Evolutionary conservation across 2,113 vertebrate genomes (phyloP).

Genomic region (Pionites leucogaster): DNA sequence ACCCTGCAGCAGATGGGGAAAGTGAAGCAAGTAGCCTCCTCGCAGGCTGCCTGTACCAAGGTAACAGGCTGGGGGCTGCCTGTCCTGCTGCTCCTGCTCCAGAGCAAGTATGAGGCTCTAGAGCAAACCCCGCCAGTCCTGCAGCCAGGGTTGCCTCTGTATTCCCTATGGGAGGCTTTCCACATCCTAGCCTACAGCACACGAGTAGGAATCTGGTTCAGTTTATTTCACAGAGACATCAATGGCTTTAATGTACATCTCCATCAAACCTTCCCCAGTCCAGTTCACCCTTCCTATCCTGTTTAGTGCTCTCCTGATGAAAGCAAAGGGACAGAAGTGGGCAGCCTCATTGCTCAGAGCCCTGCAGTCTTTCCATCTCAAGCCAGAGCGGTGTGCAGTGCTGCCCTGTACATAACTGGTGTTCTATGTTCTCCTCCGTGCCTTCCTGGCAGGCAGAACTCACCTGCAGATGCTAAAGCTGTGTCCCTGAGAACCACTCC

Average conservation of each 20-base stretch:
- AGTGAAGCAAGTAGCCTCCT: not conserved
- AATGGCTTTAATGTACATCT: constrained; percentile 24
- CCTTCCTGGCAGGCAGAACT: not conserved
- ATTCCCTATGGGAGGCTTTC: not conserved
- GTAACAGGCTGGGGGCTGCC: not conserved
- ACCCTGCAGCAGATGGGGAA: not conserved
- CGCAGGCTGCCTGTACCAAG: not conserved
- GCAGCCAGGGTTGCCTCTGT: not conserved
- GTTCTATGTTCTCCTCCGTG: accelerated
- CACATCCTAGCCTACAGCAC: not conserved
- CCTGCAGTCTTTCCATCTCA: not conserved
- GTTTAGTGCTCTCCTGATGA: not conserved
- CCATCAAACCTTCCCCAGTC: not conserved
- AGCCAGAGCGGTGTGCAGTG: not conserved
- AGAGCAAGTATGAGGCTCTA: not conserved
- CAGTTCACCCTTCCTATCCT: not conserved
- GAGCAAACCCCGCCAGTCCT: not conserved
- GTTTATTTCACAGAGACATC: constrained; percentile 51
- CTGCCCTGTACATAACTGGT: not conserved
- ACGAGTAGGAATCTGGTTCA: not conserved
- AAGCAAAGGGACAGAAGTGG: not conserved
- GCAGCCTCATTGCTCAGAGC: not conserved
- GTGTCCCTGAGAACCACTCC: not conserved
- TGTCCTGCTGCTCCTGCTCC: not conserved
- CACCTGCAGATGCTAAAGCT: not conserved